Evolutionary conservation across 2,888 invertebrate species (phyloP), one percentile per base, ranked within the genome.

Genomic region (Heterodera filipjevi): DNA sequence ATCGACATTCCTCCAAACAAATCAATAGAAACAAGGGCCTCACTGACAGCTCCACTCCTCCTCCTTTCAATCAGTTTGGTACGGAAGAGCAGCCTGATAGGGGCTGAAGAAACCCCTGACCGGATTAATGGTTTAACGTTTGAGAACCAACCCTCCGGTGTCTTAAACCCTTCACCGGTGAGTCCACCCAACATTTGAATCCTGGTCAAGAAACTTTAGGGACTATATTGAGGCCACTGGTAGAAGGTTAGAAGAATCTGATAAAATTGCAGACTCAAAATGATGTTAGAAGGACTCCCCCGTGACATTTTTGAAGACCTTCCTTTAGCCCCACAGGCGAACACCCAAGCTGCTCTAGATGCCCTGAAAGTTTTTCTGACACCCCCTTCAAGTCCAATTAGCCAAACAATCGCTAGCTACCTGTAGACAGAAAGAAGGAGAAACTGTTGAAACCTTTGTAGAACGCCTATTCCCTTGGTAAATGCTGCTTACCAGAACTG

Each of bases 251-350:
- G 71, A 33, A 19, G 71, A 71, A 71, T 27, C 35, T 16, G 46
- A 46, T 3, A 71, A 71, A 71, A 71, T 71, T 19, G 71, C 71
- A 12, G 71, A 12, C 71, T 71, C 16, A 71, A 71, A 71, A 71
- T 71, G 71, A 30, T 35, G 27, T 3, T 71, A 16, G 71, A 71
- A 49, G 71, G 71, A 2, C 35, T 32, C 2, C 71, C 71, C 0
- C 10, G 71, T 1, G 49, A 71, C 19, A 53, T 71, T 27, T 30
- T 71, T 49, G 71, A 71, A 19, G 71, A 71, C 16, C 71, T 71
- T 12, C 39, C 39, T 8, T 16, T 16, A 0, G 71, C 27, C 19
- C 49, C 14, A 16, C 35, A 71, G 32, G 53, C 46, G 1, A 71
- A 35, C 14, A 30, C 35, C 30, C 3, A 30, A 30, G 1, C 30